Base-by-base conservation (phyloP, 2,888 invertebrate species). In the Patella pellucida region DNA sequence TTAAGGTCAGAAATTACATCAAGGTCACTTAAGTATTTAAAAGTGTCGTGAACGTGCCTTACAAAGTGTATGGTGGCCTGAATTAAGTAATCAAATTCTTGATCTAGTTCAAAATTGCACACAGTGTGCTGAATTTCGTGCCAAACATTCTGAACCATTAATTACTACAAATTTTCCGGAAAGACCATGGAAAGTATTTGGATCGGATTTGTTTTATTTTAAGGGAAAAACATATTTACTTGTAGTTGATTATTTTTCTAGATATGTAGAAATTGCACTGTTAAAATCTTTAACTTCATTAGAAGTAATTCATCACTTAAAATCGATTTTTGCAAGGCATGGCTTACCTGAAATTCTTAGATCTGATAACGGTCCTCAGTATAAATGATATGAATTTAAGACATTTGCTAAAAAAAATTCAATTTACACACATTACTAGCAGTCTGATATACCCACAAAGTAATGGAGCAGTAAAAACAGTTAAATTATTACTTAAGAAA, bases 151-250 rank as follows among this genome's bases (percentile, higher is more conserved):
- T 31, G 83, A 84, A 73, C 82, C 79, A 68, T 51, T 81, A 19
- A 71, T 76, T 50, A 71, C 79, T 54, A 62, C 77, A 9, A 71
- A 78, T 14, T 81, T 84, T 52, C 84, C 82, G 11, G 31, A 72
- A 41, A 76, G 75, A 31, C 82, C 83, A 15, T 82, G 81, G 84
- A 75, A 82, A 75, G 82, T 69, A 12, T 69, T 83, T 41, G 83
- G 78, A 12, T 75, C 78, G 52, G 81, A 84, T 74, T 69, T 85
- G 52, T 83, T 81, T 68, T 71, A 82, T 27, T 69, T 81, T 12
- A 79, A 77, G 67, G 76, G 76, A 16, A 52, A 75, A 23, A 71
- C 67, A 15, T 81, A 79, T 56, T 52, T 73, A 5, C 50, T 68
- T 2, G 15, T 74, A 5, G 68, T 68, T 9, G 74, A 76, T 51